These are phyloP conservation scores for Drosophila parvula DNA, from an alignment of 1,140 invertebrate species.

Conservation along the genomic window DNA sequence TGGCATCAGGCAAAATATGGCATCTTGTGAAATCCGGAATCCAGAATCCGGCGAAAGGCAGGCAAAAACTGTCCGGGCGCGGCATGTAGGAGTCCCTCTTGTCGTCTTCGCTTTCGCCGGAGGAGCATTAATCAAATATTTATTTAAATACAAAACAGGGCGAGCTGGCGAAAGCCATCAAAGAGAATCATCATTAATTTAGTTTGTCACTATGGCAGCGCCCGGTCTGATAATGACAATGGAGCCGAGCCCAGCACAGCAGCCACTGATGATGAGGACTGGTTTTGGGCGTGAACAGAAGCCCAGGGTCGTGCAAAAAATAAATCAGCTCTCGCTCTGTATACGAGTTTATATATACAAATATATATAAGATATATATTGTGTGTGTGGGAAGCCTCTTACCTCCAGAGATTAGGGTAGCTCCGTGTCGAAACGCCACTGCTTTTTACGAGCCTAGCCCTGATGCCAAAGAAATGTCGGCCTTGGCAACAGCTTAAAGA, in stretches of 20 bases:
- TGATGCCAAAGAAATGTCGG: constrained; percentile 31
- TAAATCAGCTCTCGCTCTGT: constrained; percentile 60
- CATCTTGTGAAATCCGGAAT: constrained; percentile 49
- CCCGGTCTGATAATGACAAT: constrained; percentile 59
- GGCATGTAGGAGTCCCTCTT: constrained; percentile 40
- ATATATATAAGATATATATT: not conserved
- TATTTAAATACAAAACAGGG: constrained; percentile 74
- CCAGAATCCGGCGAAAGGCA: not conserved
- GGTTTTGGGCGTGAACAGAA: constrained; percentile 64
- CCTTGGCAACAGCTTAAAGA: constrained; percentile 43
- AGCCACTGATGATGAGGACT: constrained; percentile 28
- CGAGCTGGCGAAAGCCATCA: constrained; percentile 51
- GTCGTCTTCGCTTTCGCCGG: constrained; percentile 11
- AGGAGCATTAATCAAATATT: constrained; percentile 77
- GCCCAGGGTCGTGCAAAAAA: constrained; percentile 39
- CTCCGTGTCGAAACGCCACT: not conserved
- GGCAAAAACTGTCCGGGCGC: constrained; percentile 13
- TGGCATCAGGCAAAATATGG: constrained; percentile 44
- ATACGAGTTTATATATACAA: not conserved
- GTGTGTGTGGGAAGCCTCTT: not conserved
- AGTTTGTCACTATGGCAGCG: constrained; percentile 70
- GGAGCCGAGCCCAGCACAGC: constrained; percentile 26
- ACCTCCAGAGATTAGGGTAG: constrained; percentile 27
- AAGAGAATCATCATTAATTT: constrained; percentile 75
- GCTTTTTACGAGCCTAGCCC: constrained; percentile 5